Conservation (phyloP, 1,140 invertebrate species). For the Magallana angulata region DNA sequence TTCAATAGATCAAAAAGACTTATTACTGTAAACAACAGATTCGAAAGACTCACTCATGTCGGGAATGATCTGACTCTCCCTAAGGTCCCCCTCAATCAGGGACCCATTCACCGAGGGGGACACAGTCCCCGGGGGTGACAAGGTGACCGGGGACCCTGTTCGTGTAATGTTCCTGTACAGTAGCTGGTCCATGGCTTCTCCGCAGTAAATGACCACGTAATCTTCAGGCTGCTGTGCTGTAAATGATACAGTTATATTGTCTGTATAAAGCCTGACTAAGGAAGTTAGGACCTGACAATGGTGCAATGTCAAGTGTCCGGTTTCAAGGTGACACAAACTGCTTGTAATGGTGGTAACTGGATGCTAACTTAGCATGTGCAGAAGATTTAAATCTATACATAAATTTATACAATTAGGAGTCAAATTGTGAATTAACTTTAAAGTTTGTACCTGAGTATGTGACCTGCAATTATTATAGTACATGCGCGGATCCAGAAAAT, state of each 20-base stretch:
- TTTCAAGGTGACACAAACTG: slow-evolving; percentile 3
- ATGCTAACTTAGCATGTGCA: background rate
- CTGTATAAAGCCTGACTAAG: background rate
- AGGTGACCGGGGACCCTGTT: background rate
- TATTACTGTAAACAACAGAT: no score
- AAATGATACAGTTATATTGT: slow-evolving; percentile 17
- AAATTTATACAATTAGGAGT: background rate
- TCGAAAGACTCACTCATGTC: slow-evolving; percentile 54
- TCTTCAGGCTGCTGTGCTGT: slow-evolving; percentile 65
- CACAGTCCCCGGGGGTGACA: background rate
- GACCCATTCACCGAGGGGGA: slow-evolving; percentile 10
- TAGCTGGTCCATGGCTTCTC: slow-evolving; percentile 48
- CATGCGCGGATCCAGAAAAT: no score
- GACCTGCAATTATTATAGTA: no score
- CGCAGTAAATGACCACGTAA: slow-evolving; percentile 64
- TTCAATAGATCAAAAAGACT: no score
- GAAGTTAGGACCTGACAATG: background rate
- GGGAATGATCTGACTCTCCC: slow-evolving; percentile 48
- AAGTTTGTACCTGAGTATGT: no score
- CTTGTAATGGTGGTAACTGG: background rate
- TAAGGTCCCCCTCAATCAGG: background rate
- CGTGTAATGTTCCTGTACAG: slow-evolving; percentile 46
- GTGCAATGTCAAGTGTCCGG: slow-evolving; percentile 8
- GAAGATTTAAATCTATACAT: background rate
- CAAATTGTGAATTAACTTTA: background rate